Evolutionary conservation across 2,113 vertebrate species (phyloP), one percentile per base, ranked within the genome.

Genomic region (Ageneiosus marmoratus): DNA sequence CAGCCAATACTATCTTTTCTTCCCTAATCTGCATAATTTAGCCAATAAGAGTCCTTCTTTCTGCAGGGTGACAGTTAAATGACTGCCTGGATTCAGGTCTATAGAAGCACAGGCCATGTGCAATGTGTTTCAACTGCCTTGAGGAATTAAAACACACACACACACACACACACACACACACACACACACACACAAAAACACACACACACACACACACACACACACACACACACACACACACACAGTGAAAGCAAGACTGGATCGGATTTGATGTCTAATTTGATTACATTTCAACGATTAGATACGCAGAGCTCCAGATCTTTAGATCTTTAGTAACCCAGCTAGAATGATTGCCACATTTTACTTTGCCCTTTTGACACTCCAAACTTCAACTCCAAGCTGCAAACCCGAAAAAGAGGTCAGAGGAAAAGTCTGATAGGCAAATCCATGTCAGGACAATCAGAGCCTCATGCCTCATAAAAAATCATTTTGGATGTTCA

Each of bases 251-350:
- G 48, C n/a, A 34, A 56, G 48, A 37, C 50, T 32, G 55, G 65
- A 72, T 12, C 41, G 32, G 65, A 72, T 27, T 5, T 50, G 16
- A 56, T 75, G 15, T 50, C 22, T 22, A 48, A 48, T 65, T 34
- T 51, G 60, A 79, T 79, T 79, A 62, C n/a, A 79, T 79, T 65
- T 79, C 77, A 48, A 48, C n/a, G 34, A 65, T 79, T 63, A 24
- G 24, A 24, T 2, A 51, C 9, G 1, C 77, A 15, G 32, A 24
- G 4, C 15, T 22, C 29, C 27, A 79, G 29, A 32, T 65, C 58
- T 50, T 51, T 50, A 79, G n/a, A 32, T 2, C 27, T 34, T 76
- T 34, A 55, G 51, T 34, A 80, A 41, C 0, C 2, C 11, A 8
- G 24, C 79, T 41, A 5, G 29, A 79, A 22, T 5, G 58, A 34